Evolutionary conservation across 1,140 invertebrate genomes (phyloP).

Genomic region (Lasioglossum baleicum): DNA sequence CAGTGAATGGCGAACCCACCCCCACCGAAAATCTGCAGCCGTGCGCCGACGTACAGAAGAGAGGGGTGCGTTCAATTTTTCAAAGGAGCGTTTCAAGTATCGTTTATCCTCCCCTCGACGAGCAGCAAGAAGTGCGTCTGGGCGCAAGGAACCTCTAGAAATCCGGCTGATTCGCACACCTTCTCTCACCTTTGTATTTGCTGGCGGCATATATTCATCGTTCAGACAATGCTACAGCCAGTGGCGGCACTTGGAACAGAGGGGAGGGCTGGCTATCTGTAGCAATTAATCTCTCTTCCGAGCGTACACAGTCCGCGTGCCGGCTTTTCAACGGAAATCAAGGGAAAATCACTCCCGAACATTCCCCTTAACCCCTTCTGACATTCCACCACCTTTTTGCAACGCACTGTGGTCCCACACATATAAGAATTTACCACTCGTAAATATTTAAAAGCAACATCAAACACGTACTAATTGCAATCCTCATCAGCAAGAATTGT

Average conservation of each 20-base stretch:
- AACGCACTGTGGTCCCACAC: too few relatives aligned
- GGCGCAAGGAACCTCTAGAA: background rate
- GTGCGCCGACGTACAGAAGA: too few relatives aligned
- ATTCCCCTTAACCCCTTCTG: background rate
- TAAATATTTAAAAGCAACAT: too few relatives aligned
- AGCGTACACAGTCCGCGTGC: background rate
- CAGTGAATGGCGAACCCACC: too few relatives aligned
- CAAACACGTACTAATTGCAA: too few relatives aligned
- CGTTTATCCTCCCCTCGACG: background rate
- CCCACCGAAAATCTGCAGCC: too few relatives aligned
- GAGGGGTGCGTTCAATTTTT: background rate
- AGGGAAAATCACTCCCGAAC: background rate
- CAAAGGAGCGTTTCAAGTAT: background rate
- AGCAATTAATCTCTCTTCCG: constrained; percentile 37
- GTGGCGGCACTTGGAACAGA: too few relatives aligned
- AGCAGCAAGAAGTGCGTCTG: background rate
- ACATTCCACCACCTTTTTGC: background rate
- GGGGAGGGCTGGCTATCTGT: constrained; percentile 5
- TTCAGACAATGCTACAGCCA: background rate
- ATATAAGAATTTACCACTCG: too few relatives aligned
- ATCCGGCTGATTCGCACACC: constrained; percentile 4
- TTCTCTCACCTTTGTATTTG: background rate
- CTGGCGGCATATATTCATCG: constrained; percentile 2
- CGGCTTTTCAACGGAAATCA: constrained; percentile 6
- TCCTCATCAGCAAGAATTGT: too few relatives aligned